phyloP scores from a whole-genome alignment of 2,888 invertebrate species.

The Zaprionus obscuricornis region DNA sequence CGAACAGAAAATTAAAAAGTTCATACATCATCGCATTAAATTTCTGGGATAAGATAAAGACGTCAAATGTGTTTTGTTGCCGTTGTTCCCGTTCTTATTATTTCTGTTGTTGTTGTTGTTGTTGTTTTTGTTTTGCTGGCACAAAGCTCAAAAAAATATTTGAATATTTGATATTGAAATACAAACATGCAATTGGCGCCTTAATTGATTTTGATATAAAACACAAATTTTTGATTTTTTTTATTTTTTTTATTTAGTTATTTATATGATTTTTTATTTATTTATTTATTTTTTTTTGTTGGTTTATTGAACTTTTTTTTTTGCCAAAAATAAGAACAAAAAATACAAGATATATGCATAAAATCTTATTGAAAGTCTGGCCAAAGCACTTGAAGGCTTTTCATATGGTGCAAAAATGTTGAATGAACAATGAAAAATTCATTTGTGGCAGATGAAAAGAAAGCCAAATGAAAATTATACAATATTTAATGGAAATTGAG shows the following conservation, averaged over 20 bases:
- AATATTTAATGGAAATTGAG: neutral
- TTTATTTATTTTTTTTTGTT: constrained; percentile 12
- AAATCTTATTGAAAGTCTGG: constrained; percentile 23
- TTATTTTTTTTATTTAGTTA: constrained; percentile 10
- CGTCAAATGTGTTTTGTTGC: constrained; percentile 59
- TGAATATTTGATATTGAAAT: constrained; percentile 45
- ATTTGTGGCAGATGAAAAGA: neutral
- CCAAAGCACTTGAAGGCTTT: constrained; percentile 53
- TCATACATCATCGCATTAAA: constrained; percentile 82
- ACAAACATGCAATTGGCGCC: constrained; percentile 66
- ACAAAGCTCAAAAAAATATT: constrained; percentile 29
- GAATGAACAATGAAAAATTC: constrained; percentile 45
- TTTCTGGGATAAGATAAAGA: constrained; percentile 81
- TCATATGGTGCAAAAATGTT: constrained; percentile 69
- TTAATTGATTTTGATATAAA: constrained; percentile 73
- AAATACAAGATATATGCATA: constrained; percentile 14
- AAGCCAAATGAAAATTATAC: neutral
- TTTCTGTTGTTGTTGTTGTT: constrained; percentile 5
- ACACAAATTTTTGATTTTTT: constrained; percentile 60
- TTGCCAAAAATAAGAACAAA: constrained; percentile 8
- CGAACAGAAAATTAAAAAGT: constrained; percentile 63
- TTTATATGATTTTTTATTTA: neutral
- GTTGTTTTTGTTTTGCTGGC: too few species aligned
- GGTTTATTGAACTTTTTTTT: constrained; percentile 67
- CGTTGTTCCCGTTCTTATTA: constrained; percentile 5